Evolutionary conservation across 2,113 vertebrate genomes (phyloP), one percentile per base, ranked within the genome.

Genomic region (Thamnaconus septentrionalis): DNA sequence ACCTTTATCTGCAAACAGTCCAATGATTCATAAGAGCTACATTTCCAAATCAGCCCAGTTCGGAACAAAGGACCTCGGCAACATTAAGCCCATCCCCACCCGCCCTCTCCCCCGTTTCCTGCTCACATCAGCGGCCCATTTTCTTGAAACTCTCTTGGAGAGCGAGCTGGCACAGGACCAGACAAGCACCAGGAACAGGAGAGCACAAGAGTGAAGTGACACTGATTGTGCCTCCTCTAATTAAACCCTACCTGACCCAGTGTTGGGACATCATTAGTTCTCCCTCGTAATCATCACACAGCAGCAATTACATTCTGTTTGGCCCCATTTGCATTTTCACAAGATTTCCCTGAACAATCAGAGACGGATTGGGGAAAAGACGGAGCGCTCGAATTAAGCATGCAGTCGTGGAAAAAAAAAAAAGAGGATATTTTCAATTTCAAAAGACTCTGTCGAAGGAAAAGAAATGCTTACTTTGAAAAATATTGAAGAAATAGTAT

Each of bases 251-350:
- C 93, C 94, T 97, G 95, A 96, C 95, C 95, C 93, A 89, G 93
- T 94, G 95, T 95, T 95, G 94, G 93, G 93, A 95, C 94, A 94
- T 94, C 93, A 95, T 96, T 96, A 95, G 93, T 95, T 94, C 94
- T 92, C 91, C 90, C 92, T 93, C 90, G 88, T 94, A 95, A 94
- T 93, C 92, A 94, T 93, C 92, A 91, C 92, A 91, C 90, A 92
- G 90, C 94, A 93, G 93, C 92, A 93, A 95, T 95, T 95, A 94
- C 92, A 90, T 93, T 94, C 91, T 91, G 88, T 94, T 96, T 94
- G 91, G 90, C 85, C 85, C 90, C 88, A 92, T 93, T 95, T 94
- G 91, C 92, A 90, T 93, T 93, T 43, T 87, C 87, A 92, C 89
- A 90, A 92, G 92, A 92, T 93, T 90, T 87, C 88, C 69, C 81